phyloP scores from a whole-genome alignment of 2,113 vertebrate species.

The Azemiops feae region DNA sequence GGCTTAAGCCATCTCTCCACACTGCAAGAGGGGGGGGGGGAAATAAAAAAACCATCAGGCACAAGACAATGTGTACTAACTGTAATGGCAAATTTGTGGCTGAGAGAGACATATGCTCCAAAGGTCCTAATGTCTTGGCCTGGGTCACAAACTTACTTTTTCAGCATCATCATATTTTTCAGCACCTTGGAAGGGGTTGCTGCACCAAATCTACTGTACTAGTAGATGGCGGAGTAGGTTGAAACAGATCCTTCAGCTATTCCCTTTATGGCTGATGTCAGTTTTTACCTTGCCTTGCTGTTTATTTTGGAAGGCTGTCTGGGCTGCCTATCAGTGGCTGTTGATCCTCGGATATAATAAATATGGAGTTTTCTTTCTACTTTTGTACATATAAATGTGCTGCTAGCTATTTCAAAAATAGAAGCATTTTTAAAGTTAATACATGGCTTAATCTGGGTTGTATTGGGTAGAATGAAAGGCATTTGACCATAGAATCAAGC shows the following conservation, averaged over 20 bases:
- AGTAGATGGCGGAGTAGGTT: not conserved
- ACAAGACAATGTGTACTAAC: not conserved
- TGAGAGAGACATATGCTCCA: not conserved
- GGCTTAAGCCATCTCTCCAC: not conserved
- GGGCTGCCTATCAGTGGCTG: not conserved
- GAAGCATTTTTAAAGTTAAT: not conserved
- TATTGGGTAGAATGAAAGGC: not conserved
- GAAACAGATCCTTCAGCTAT: not conserved
- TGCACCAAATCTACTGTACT: not conserved
- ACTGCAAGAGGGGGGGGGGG: not conserved
- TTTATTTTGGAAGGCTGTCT: not conserved
- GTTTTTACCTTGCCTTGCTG: not conserved
- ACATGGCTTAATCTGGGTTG: not conserved
- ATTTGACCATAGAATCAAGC: not conserved
- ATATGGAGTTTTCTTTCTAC: not conserved
- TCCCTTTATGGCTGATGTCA: not conserved
- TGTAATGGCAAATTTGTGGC: not conserved
- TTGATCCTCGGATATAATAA: not conserved
- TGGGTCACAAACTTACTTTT: not conserved
- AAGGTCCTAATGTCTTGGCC: not conserved
- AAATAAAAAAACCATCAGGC: not conserved
- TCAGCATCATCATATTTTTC: not conserved
- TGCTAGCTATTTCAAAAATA: not conserved
- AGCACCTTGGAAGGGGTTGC: not conserved
- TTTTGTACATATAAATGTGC: not conserved